These are phyloP conservation scores for Leptopilina syphax DNA, from an alignment of 2,888 invertebrate species.

Conservation along the genomic window DNA sequence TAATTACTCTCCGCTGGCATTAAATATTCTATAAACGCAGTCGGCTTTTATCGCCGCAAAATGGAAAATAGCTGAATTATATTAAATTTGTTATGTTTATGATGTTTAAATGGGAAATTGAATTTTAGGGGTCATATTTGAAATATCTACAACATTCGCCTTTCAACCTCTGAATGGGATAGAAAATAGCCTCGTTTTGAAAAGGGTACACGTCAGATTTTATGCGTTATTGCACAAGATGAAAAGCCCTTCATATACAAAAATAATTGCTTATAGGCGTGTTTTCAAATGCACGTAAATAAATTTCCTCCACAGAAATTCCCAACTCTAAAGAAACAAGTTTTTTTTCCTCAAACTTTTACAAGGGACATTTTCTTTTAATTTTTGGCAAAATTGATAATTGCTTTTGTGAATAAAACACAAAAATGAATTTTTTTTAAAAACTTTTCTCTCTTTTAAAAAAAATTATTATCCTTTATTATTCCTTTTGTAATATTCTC, in stretches of 20 bases:
- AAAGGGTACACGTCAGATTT: constrained; percentile 1
- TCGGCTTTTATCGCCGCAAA: neutral
- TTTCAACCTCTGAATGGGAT: neutral
- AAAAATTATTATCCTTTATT: too few species aligned
- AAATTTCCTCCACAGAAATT: neutral
- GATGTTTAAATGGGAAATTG: neutral
- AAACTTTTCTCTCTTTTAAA: too few species aligned
- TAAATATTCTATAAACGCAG: too few species aligned
- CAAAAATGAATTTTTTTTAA: too few species aligned
- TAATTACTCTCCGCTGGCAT: too few species aligned
- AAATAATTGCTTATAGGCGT: constrained; percentile 9
- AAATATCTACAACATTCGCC: neutral
- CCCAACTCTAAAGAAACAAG: neutral
- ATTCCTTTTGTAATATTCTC: too few species aligned
- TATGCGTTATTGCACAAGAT: constrained; percentile 6
- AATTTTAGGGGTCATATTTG: neutral
- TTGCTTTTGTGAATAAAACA: too few species aligned
- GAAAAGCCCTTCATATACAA: neutral
- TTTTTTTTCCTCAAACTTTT: neutral
- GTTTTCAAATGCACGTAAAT: neutral
- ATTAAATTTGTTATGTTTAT: too few species aligned
- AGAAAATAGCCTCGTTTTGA: neutral
- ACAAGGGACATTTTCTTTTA: neutral
- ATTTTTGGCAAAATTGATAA: too few species aligned
- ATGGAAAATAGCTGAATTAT: neutral